A percentile compares a stretch with the other conserved stretches of the same genome.
Evolutionary conservation across 2,797 vertebrate species (phyloP).

Genomic region (Semotilus atromaculatus): DNA sequence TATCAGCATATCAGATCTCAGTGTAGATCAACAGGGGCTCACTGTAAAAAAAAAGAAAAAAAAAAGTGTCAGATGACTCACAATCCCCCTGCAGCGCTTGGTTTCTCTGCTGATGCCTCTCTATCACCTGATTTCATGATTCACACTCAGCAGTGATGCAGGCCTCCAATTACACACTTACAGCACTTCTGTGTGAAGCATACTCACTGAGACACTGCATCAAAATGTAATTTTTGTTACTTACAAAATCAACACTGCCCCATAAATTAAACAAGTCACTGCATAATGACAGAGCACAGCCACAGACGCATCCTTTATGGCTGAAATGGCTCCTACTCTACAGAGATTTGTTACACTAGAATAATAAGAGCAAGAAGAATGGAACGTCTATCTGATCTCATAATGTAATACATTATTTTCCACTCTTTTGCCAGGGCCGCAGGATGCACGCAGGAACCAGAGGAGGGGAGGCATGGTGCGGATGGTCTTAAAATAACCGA

Average conservation of each 20-base stretch:
- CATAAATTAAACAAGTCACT: conserved; percentile 1
- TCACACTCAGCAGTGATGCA: conserved; percentile 41
- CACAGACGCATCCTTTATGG: conserved; percentile 2
- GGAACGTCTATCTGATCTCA: conserved; percentile 40
- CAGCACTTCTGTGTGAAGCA: conserved; percentile 15
- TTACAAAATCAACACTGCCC: conserved; percentile 31
- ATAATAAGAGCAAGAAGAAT: conserved; percentile 49
- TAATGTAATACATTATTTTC: conserved; percentile 43
- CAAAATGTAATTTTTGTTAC: conserved; percentile 19
- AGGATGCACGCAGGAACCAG: conserved; percentile 30
- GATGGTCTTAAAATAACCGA: conserved; percentile 56
- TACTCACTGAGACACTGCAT: neutral
- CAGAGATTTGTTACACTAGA: conserved; percentile 39
- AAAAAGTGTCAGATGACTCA: conserved; percentile 48
- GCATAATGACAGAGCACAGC: conserved; percentile 9
- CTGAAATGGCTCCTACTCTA: conserved; percentile 22
- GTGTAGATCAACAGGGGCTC: conserved; percentile 38
- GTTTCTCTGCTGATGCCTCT: conserved; percentile 35
- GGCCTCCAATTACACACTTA: conserved; percentile 28
- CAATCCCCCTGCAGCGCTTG: conserved; percentile 40
- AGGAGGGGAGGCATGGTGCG: conserved; percentile 43
- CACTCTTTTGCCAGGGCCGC: conserved; percentile 15
- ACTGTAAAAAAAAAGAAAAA: conserved; percentile 14
- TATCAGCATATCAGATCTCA: conserved; percentile 46
- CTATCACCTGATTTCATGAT: conserved; percentile 40